A percentile compares a stretch with the other conserved stretches of the same genome.
Evolutionary conservation across 2,797 vertebrate genomes (phyloP).

Genomic region (Peromyscus attwateri): DNA sequence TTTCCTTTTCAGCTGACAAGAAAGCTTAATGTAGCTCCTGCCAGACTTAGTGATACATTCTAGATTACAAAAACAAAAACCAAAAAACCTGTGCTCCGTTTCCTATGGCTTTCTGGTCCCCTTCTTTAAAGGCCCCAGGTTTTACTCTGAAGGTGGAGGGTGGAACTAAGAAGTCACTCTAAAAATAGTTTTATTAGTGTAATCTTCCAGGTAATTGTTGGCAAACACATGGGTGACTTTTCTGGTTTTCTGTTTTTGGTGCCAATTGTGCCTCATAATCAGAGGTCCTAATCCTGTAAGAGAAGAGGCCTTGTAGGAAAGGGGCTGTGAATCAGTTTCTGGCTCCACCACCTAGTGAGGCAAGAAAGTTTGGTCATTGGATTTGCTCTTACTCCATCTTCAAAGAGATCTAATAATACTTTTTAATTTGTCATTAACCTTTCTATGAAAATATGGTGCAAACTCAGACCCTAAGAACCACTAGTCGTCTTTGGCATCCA

Average conservation of each 20-base stretch:
- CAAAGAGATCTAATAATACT: not conserved
- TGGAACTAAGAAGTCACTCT: not conserved
- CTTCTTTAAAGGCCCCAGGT: not conserved
- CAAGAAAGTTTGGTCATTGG: not conserved
- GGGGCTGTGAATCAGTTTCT: conserved; percentile 17
- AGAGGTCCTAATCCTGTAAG: not conserved
- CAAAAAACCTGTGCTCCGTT: not conserved
- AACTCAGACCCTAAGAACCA: not conserved
- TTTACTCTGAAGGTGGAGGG: conserved; percentile 25
- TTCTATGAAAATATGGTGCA: not conserved
- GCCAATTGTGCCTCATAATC: not conserved
- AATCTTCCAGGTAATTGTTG: conserved; percentile 14
- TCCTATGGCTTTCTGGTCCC: not conserved
- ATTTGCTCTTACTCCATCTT: conserved; percentile 27
- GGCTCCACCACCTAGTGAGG: not conserved
- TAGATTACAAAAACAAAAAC: not conserved
- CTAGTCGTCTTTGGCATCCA: too few species aligned
- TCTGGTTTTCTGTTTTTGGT: not conserved
- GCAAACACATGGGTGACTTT: not conserved
- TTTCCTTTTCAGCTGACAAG: not conserved
- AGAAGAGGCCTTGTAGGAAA: not conserved
- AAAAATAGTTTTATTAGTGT: conserved; percentile 53
- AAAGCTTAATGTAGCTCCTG: not conserved
- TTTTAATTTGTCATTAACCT: not conserved
- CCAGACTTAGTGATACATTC: not conserved